Conservation (phyloP, 2,797 vertebrate species). For the Tachyglossus aculeatus region DNA sequence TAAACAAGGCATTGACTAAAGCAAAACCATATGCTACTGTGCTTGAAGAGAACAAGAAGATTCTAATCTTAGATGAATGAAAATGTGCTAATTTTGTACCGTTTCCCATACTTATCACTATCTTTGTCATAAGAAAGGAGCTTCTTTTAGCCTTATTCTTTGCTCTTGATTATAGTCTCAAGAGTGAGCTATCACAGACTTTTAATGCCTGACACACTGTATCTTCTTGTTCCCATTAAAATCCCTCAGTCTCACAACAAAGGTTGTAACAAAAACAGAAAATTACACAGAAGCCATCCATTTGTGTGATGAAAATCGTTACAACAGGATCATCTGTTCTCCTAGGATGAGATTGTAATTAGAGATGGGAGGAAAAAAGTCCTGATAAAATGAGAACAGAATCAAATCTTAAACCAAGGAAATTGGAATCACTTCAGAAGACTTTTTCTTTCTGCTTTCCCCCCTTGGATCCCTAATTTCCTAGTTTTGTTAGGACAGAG, state of each 20-base stretch:
- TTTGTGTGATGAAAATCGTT: background rate
- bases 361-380: background rate
- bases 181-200: background rate
- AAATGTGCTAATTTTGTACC: background rate
- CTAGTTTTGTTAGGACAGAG: no score
- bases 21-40: background rate
- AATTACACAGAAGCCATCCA: background rate
- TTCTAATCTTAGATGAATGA: conserved; percentile 1
- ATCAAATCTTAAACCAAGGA: background rate
- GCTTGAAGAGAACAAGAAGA: conserved; percentile 10
- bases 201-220: background rate
- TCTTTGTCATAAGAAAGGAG: conserved; percentile 8
- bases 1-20: conserved; percentile 10
- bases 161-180: background rate
- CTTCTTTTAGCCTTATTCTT: background rate
- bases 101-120: conserved; percentile 19
- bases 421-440: background rate
- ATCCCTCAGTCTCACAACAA: background rate
- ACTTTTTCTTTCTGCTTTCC: background rate
- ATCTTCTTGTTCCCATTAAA: conserved; percentile 7
- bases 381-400: background rate
- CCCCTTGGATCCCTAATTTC: no score
- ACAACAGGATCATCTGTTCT: background rate
- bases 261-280: background rate
- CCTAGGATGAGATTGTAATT: background rate